phyloP scores from a whole-genome alignment of 2,888 invertebrate genomes.

The Lumbricus terrestris region DNA sequence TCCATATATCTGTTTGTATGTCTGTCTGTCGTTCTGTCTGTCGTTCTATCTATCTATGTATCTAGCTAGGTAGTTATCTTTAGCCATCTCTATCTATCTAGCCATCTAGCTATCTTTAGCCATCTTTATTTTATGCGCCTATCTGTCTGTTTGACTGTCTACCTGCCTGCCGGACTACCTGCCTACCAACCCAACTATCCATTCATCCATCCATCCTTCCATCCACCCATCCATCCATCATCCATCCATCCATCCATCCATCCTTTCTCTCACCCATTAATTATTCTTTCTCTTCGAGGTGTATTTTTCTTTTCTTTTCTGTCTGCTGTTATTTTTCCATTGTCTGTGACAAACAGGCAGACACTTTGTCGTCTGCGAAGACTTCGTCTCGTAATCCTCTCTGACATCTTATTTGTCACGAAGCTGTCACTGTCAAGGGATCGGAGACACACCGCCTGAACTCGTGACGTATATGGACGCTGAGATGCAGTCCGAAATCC shows the following conservation, averaged over 20 bases:
- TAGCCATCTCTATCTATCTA: background rate
- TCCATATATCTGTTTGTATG: background rate
- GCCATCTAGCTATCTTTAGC: background rate
- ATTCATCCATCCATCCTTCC: background rate
- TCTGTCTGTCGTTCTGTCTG: background rate
- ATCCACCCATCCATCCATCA: background rate
- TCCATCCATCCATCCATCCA: background rate
- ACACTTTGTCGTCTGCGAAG: no score
- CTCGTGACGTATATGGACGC: no score
- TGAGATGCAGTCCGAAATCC: no score
- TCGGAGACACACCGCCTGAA: no score
- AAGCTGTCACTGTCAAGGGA: no score
- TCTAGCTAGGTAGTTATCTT: background rate
- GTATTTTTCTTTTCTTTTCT: background rate
- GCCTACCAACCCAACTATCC: background rate
- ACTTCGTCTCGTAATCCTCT: no score
- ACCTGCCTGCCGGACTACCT: no score
- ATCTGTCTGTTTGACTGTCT: no score
- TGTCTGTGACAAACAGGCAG: no score
- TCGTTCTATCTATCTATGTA: background rate
- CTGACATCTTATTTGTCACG: no score
- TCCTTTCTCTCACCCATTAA: background rate
- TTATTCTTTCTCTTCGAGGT: no score
- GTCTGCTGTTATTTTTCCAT: background rate
- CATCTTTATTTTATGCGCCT: no score